These are phyloP conservation scores for Sebastiscus tertius DNA, from an alignment of 2,797 vertebrate genomes.

Conservation along the genomic window DNA sequence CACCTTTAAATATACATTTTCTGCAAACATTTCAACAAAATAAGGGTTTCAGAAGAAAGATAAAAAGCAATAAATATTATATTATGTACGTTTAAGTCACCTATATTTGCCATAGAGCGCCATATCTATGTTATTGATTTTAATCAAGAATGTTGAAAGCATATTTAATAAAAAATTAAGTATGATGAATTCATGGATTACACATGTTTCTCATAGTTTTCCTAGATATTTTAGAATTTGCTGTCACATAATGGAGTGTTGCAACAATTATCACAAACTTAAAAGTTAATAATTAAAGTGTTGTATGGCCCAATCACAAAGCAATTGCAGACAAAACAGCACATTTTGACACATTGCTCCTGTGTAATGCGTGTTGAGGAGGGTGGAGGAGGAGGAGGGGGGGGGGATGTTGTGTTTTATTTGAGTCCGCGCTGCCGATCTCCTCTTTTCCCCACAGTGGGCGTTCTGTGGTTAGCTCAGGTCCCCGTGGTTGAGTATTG, in stretches of 20 bases:
- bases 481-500: conserved; percentile 72
- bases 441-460: conserved; percentile 52
- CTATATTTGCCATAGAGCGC: not conserved
- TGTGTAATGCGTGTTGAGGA: not conserved
- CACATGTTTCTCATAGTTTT: not conserved
- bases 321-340: not conserved
- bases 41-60: not conserved
- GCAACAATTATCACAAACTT: not conserved
- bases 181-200: not conserved
- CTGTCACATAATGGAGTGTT: not conserved
- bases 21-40: not conserved
- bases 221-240: not conserved
- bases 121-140: not conserved
- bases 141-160: not conserved
- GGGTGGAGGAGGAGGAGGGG: too few relatives aligned
- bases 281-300: not conserved
- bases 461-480: conserved; percentile 53
- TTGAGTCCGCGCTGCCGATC: conserved; percentile 41
- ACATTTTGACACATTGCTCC: conserved; percentile 34
- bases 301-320: not conserved
- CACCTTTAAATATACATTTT: not conserved
- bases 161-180: not conserved
- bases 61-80: not conserved
- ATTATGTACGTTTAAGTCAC: not conserved
- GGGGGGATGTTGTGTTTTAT: conserved; percentile 25